Base-by-base conservation (phyloP, 2,888 invertebrate genomes). In the Mactromeris polynyma region DNA sequence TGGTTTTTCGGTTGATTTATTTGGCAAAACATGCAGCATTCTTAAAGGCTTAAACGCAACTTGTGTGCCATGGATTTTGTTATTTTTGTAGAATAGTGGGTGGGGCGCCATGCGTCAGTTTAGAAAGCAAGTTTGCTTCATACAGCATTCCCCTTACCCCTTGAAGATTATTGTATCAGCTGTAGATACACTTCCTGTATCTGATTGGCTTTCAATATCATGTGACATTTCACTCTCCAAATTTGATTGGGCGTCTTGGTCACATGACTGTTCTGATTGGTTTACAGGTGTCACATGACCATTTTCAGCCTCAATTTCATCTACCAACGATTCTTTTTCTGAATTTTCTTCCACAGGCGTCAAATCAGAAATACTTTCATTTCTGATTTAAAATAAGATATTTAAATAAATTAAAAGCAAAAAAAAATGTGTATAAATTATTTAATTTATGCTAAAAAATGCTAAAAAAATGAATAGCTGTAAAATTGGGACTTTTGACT, bases 101-200 rank as follows among this genome's bases (percentile, higher is more conserved):
- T 73, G 58, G 73, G 73, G 73, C 4, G 17, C 17, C 82, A 83
- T 83, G 83, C 83, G 14, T 42, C 14, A 69, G 36, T 64, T 64
- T 46, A 73, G 58, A 73, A 73, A 73, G 73, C 73, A 73, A 19
- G 31, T 73, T 40, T 79, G 79, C 42, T 79, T 83, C 83, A 83
- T 31, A 82, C 69, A 83, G 73, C 90, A 91, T 88, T 89, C 80
- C 86, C 87, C 93, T 94, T 94, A 94, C 84, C 86, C 86, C 88
- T 89, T 89, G 31, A 85, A 85, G n/a, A 94, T 90, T 11, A 94
- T 94, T 46, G 94, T 94, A 81, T 94, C 94, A 81, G 94, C 93
- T 77, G 94, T 94, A 33, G 94, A 94, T 21, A 93, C 87, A 90
- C 94, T 94, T 46, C 91, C 89, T 21, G 93, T 92, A 73, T 94